Conservation (phyloP, 2,113 vertebrate genomes). For the Oryzias javanicus region DNA sequence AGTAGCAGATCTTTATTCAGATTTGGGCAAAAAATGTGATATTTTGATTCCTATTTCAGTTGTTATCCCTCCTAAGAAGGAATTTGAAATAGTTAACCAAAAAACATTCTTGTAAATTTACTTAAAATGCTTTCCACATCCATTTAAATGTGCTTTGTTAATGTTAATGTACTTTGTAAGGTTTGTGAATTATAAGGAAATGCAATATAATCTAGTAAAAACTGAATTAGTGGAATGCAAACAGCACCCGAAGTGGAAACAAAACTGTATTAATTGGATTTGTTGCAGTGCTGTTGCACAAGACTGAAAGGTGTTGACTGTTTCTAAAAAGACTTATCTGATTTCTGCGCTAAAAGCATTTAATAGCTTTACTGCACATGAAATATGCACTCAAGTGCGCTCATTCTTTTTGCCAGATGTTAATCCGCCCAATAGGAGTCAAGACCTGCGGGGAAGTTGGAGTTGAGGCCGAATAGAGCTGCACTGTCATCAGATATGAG, state of each 20-base stretch:
- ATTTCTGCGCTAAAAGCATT: constrained; percentile 23
- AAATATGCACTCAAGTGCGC: constrained; percentile 42
- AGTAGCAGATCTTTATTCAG: too few species aligned
- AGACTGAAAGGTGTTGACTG: constrained; percentile 21
- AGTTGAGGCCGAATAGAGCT: constrained; percentile 32
- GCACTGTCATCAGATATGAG: constrained; percentile 42
- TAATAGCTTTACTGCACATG: constrained; percentile 46
- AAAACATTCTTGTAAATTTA: too few species aligned
- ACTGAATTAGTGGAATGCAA: background rate
- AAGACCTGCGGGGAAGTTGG: constrained; percentile 36
- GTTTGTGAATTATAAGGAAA: too few species aligned
- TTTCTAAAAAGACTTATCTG: constrained; percentile 32
- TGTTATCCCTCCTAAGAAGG: too few species aligned
- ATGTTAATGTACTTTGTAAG: too few species aligned
- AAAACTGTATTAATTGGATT: constrained; percentile 28
- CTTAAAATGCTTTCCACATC: too few species aligned
- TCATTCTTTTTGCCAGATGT: constrained; percentile 52
- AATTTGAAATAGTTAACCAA: too few species aligned
- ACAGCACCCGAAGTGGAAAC: too few species aligned
- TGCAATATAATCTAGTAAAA: background rate
- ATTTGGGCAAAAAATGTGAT: too few species aligned
- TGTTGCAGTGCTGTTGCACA: constrained; percentile 21
- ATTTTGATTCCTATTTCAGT: too few species aligned
- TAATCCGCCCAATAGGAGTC: constrained; percentile 51
- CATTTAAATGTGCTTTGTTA: too few species aligned